These are phyloP conservation scores for Ochropleura leucogaster DNA, from an alignment of 2,888 invertebrate species.

Conservation along the genomic window DNA sequence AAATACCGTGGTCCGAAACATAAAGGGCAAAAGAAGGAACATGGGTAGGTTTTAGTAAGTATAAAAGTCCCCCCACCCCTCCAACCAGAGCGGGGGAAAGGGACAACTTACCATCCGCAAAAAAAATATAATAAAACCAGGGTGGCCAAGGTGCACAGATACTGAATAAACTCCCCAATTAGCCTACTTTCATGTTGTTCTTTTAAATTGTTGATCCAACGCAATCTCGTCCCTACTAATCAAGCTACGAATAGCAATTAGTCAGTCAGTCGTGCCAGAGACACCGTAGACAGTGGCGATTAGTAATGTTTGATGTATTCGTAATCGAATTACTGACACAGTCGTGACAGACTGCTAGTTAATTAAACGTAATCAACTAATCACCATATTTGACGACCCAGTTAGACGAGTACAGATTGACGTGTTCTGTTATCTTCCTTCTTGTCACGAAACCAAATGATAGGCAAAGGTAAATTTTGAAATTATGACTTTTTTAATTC, in stretches of 20 bases:
- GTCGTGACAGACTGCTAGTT: constrained; percentile 41
- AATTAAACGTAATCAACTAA: constrained; percentile 49
- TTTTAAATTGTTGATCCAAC: constrained; percentile 29
- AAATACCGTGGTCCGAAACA: too few relatives aligned
- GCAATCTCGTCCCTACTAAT: constrained; percentile 24
- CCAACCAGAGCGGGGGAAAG: too few relatives aligned
- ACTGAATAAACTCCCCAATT: neutral
- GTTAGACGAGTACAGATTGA: constrained; percentile 5
- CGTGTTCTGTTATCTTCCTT: neutral
- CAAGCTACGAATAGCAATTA: constrained; percentile 45
- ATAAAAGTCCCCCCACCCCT: too few relatives aligned
- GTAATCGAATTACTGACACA: constrained; percentile 55
- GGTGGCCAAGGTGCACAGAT: too few relatives aligned
- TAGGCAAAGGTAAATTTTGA: neutral
- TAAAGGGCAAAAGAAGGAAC: too few relatives aligned
- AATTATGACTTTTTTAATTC: too few relatives aligned
- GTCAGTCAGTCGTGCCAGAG: constrained; percentile 42
- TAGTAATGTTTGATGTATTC: constrained; percentile 57
- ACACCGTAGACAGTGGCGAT: constrained; percentile 42
- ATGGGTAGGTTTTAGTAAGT: too few relatives aligned
- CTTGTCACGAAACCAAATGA: neutral
- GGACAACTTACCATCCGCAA: too few relatives aligned
- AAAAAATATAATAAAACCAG: too few relatives aligned
- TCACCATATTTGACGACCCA: constrained; percentile 33
- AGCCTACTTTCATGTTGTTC: constrained; percentile 1